Conservation (phyloP, 1,140 invertebrate genomes). For the Ridgeia piscesae region DNA sequence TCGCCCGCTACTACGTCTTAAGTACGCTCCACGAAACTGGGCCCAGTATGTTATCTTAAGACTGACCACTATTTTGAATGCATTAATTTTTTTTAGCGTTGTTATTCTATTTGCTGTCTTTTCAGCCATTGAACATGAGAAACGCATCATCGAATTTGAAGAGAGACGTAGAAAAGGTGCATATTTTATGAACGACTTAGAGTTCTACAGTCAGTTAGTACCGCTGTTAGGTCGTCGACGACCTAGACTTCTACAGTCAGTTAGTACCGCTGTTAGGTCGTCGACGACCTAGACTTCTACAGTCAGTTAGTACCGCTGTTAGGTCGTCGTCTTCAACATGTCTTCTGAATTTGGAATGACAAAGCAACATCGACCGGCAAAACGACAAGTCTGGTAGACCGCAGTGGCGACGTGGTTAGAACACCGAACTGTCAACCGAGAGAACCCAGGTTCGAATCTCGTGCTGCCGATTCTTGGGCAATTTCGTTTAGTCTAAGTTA, state of each 20-base stretch:
- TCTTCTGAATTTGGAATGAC: background rate
- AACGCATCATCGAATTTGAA: background rate
- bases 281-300: background rate
- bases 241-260: background rate
- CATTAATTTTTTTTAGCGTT: background rate
- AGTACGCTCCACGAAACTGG: too few species aligned
- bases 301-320: background rate
- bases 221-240: background rate
- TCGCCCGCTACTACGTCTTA: too few species aligned
- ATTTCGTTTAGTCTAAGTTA: too few species aligned
- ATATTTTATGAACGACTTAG: background rate
- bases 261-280: background rate
- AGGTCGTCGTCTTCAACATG: background rate
- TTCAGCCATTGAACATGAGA: background rate
- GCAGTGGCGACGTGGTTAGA: too few species aligned
- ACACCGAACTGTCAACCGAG: too few species aligned
- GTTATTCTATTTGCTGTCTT: background rate
- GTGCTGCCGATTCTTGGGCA: too few species aligned
- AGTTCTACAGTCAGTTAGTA: background rate
- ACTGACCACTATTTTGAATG: background rate
- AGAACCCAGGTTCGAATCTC: too few species aligned
- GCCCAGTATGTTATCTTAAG: too few species aligned
- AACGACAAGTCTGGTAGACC: too few species aligned
- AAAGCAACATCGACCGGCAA: too few species aligned
- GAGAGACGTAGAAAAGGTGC: background rate